phyloP scores from a whole-genome alignment of 2,797 vertebrate genomes.

The Capromys pilorides region DNA sequence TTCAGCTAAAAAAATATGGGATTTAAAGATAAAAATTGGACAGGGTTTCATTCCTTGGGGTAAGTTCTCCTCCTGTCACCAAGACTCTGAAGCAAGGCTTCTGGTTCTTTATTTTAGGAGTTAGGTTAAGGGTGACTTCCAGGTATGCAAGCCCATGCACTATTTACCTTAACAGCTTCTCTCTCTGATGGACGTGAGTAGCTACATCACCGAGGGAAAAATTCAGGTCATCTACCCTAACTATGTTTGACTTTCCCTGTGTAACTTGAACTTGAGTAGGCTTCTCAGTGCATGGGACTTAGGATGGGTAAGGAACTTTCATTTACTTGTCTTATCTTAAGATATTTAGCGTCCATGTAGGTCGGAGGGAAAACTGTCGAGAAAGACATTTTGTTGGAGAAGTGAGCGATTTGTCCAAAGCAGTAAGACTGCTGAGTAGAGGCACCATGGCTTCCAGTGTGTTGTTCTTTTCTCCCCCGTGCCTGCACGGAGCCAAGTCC shows the following conservation, averaged over 20 bases:
- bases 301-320: neutral
- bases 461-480: neutral
- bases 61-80: neutral
- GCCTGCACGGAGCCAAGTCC: neutral
- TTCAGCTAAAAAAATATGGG: neutral
- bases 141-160: neutral
- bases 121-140: slow-evolving; percentile 37
- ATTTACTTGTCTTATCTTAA: slow-evolving; percentile 20
- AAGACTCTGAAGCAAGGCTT: neutral
- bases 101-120: slow-evolving; percentile 28
- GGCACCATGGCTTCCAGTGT: neutral
- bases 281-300: neutral
- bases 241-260: slow-evolving; percentile 59
- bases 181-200: slow-evolving; percentile 26
- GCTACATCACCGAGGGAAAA: neutral
- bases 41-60: neutral
- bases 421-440: neutral
- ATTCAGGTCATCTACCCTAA: slow-evolving; percentile 54
- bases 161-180: slow-evolving; percentile 35
- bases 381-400: slow-evolving; percentile 21
- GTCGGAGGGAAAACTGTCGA: neutral
- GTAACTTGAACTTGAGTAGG: slow-evolving; percentile 43
- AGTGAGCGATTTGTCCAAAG: slow-evolving; percentile 28
- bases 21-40: neutral
- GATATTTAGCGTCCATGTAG: neutral